These are phyloP conservation scores for Nasonia giraulti DNA, from an alignment of 1,140 invertebrate species.

Conservation along the genomic window DNA sequence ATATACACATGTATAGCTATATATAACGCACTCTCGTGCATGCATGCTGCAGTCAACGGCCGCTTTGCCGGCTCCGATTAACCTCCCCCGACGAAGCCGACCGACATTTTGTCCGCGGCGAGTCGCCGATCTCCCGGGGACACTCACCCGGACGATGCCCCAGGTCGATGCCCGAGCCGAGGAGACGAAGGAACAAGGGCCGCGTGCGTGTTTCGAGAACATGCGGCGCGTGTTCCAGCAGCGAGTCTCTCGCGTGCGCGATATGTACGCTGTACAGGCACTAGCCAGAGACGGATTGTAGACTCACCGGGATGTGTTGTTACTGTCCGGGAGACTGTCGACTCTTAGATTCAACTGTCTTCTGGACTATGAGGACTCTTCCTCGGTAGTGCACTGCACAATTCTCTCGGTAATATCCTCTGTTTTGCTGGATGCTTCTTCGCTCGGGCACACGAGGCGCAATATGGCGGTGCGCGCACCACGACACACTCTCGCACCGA, in stretches of 20 bases:
- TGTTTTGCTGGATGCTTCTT: not conserved
- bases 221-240: not conserved
- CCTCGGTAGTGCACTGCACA: not conserved
- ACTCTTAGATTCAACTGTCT: not conserved
- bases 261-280: too few relatives aligned
- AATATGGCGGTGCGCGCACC: conserved; percentile 64
- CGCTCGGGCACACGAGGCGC: conserved; percentile 48
- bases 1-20: too few relatives aligned
- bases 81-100: not conserved
- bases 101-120: not conserved
- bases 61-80: not conserved
- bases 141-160: too few relatives aligned
- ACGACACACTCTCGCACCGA: conserved; percentile 32
- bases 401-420: not conserved
- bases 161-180: too few relatives aligned
- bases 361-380: not conserved
- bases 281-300: too few relatives aligned
- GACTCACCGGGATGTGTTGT: conserved; percentile 29
- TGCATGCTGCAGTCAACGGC: too few relatives aligned
- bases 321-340: not conserved
- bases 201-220: not conserved
- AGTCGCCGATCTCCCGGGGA: not conserved
- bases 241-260: not conserved
- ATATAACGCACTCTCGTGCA: too few relatives aligned
- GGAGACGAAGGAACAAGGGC: too few relatives aligned